phyloP scores from a whole-genome alignment of 2,797 vertebrate genomes.

The Eutrigla gurnardus region DNA sequence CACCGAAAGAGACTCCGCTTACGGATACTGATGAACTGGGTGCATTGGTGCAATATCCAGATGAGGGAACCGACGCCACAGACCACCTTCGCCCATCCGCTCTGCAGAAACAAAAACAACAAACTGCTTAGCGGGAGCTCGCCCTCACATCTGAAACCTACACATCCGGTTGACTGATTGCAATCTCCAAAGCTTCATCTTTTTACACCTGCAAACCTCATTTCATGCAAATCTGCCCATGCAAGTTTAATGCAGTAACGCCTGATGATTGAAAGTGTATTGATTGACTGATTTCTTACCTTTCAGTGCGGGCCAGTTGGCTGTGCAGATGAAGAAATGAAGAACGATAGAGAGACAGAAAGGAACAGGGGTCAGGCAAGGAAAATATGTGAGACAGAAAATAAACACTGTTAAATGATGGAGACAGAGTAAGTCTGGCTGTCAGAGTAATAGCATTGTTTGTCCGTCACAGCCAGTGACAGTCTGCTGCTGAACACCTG shows the following conservation, averaged over 20 bases:
- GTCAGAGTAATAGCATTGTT: conserved; percentile 50
- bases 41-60: conserved; percentile 95
- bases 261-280: conserved; percentile 7
- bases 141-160: not conserved
- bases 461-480: conserved; percentile 53
- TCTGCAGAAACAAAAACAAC: conserved; percentile 66
- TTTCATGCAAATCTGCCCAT: not conserved
- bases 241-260: conserved; percentile 10
- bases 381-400: conserved; percentile 47
- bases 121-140: conserved; percentile 26
- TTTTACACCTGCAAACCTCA: not conserved
- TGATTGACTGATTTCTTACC: conserved; percentile 72
- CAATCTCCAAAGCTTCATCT: conserved; percentile 8
- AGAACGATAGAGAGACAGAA: conserved; percentile 25
- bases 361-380: conserved; percentile 8
- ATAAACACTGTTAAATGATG: conserved; percentile 56
- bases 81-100: conserved; percentile 94
- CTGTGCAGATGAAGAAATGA: conserved; percentile 63
- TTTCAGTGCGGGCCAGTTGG: conserved; percentile 87
- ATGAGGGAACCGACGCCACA: conserved; percentile 92
- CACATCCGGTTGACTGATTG: conserved; percentile 37
- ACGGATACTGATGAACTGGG: conserved; percentile 95
- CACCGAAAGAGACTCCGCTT: conserved; percentile 59
- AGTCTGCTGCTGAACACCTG: conserved; percentile 53
- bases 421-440: conserved; percentile 54